A percentile compares a stretch with the other conserved stretches of the same genome.
phyloP scores from a whole-genome alignment of 2,888 invertebrate species.

The Embidobia sp. region DNA sequence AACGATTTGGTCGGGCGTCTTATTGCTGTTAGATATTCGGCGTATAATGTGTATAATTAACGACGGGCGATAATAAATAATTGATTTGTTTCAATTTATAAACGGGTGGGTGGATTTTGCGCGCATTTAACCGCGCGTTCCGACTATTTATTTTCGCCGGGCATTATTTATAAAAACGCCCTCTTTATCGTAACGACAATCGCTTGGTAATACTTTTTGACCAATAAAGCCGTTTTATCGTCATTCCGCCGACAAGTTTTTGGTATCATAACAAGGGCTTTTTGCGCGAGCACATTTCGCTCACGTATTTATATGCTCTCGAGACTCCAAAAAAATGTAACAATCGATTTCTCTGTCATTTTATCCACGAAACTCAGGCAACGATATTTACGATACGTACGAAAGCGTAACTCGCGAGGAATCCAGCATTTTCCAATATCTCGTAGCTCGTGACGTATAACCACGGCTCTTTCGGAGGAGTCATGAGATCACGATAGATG shows the following conservation, averaged over 20 bases:
- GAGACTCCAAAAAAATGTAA: conserved; percentile 50
- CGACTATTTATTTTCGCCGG: conserved; percentile 19
- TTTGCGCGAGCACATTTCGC: conserved; percentile 47
- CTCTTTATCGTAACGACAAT: conserved; percentile 4
- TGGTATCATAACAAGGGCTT: conserved; percentile 50
- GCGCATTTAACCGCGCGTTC: conserved; percentile 5
- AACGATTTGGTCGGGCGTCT: too few species aligned
- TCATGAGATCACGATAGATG: conserved; percentile 61
- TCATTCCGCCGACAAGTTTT: conserved; percentile 38
- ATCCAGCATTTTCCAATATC: conserved; percentile 65
- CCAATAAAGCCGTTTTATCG: conserved; percentile 35
- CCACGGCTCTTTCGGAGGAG: conserved; percentile 60
- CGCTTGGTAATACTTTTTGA: conserved; percentile 24
- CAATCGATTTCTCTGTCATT: conserved; percentile 63
- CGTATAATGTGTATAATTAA: too few species aligned
- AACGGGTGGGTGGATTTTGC: neutral
- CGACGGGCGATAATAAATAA: neutral
- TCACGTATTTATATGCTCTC: conserved; percentile 53
- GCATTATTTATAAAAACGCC: conserved; percentile 26
- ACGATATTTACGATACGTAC: conserved; percentile 63
- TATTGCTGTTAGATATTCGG: too few species aligned
- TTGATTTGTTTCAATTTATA: neutral
- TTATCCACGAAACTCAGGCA: conserved; percentile 59
- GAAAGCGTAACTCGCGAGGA: conserved; percentile 62
- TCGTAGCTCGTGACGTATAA: conserved; percentile 61